phyloP scores from a whole-genome alignment of 2,888 invertebrate genomes.

The Xestia xanthographa region DNA sequence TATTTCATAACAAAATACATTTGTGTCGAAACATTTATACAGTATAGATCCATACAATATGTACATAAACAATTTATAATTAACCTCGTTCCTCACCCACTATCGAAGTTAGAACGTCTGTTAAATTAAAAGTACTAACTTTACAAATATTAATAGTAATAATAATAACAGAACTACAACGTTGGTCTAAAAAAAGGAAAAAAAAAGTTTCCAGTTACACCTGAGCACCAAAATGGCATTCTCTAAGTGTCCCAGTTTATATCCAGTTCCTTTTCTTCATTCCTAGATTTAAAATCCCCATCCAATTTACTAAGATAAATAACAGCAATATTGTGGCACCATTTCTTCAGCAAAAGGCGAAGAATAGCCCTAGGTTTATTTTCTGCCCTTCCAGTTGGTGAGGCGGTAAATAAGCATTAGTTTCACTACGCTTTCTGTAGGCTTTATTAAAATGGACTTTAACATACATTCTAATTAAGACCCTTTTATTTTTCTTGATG shows the following conservation, averaged over 20 bases:
- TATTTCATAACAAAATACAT: no score
- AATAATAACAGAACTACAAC: no score
- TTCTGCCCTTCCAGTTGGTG: conserved; percentile 51
- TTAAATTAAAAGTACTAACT: no score
- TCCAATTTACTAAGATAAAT: conserved; percentile 13
- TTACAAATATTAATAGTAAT: no score
- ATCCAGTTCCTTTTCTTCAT: no score
- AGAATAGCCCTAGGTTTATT: conserved; percentile 53
- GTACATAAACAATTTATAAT: no score
- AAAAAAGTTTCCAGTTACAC: no score
- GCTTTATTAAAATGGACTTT: conserved; percentile 42
- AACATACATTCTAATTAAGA: conserved; percentile 36
- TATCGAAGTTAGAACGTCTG: no score
- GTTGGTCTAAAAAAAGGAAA: not conserved
- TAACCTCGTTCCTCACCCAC: no score
- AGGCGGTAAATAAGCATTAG: conserved; percentile 69
- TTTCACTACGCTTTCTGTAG: conserved; percentile 33
- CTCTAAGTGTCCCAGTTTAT: no score
- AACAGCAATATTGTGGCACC: conserved; percentile 15
- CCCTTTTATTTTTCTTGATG: not conserved
- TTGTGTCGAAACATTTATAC: no score
- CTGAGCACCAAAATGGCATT: not conserved
- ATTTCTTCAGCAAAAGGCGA: conserved; percentile 33
- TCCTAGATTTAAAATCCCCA: not conserved
- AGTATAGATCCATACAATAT: no score